phyloP scores from a whole-genome alignment of 2,113 vertebrate genomes.

The Hiodon alosoides region DNA sequence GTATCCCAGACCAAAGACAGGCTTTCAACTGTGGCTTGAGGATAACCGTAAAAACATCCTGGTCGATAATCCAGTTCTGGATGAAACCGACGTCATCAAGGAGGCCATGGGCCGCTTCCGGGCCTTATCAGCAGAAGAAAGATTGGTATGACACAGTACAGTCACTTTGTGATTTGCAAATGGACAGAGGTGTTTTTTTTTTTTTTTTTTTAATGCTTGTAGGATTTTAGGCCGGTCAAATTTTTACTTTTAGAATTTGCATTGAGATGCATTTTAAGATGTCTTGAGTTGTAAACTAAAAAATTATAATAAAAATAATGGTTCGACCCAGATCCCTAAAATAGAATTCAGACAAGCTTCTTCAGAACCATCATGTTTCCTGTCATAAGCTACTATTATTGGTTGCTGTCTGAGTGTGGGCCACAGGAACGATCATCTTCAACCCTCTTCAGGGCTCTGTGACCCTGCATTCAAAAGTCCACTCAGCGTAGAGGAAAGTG shows the following conservation, averaged over 20 bases:
- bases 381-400: not conserved
- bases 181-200: not conserved
- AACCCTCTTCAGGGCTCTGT: constrained; percentile 16
- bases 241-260: not conserved
- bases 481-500: constrained; percentile 37
- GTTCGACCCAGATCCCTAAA: no score
- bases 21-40: constrained; percentile 92
- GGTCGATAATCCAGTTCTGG: constrained; percentile 70
- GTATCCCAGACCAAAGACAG: constrained; percentile 77
- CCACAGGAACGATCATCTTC: not conserved
- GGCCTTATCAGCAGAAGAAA: constrained; percentile 71
- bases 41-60: constrained; percentile 80
- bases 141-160: constrained; percentile 68
- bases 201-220: not conserved
- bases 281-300: no score
- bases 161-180: no score
- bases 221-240: not conserved
- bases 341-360: not conserved
- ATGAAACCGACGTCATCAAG: constrained; percentile 88
- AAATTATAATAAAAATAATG: no score
- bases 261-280: not conserved
- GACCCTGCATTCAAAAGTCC: constrained; percentile 51
- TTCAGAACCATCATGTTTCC: not conserved
- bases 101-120: constrained; percentile 89
- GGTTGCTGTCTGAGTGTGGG: not conserved